A percentile compares a stretch with the other conserved stretches of the same genome.
These are phyloP conservation scores for Meteorus sp. DNA, from an alignment of 1,140 invertebrate species.

Conservation along the genomic window DNA sequence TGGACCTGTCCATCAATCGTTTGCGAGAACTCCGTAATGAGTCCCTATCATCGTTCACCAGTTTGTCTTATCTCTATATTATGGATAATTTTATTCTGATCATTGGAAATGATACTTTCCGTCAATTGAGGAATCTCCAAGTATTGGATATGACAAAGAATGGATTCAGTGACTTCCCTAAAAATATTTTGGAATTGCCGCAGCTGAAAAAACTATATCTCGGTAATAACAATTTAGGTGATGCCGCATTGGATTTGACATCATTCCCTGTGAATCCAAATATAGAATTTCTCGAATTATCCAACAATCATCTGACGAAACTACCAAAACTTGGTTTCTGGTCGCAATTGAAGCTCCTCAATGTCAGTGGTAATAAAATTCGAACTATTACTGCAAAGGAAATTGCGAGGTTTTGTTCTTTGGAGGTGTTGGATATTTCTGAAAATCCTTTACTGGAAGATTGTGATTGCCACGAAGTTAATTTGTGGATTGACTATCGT, in stretches of 20 bases:
- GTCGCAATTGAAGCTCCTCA: constrained; percentile 41
- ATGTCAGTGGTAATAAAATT: constrained; percentile 52
- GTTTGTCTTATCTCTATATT: constrained; percentile 48
- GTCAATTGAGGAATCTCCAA: constrained; percentile 42
- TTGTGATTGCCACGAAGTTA: constrained; percentile 46
- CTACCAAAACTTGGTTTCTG: constrained; percentile 37
- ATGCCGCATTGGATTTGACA: constrained; percentile 32
- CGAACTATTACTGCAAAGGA: constrained; percentile 40
- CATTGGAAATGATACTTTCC: constrained; percentile 48
- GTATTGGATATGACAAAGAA: constrained; percentile 46
- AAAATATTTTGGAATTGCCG: constrained; percentile 39
- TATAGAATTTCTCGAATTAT: constrained; percentile 35
- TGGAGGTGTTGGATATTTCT: constrained; percentile 41
- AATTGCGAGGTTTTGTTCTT: constrained; percentile 44
- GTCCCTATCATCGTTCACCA: constrained; percentile 44
- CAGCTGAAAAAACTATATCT: constrained; percentile 42
- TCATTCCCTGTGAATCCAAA: constrained; percentile 31
- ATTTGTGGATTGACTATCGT: constrained; percentile 36
- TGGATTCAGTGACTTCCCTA: constrained; percentile 38
- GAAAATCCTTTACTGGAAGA: constrained; percentile 38
- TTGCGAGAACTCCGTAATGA: constrained; percentile 46
- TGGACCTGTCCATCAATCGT: constrained; percentile 47
- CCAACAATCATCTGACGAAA: constrained; percentile 38
- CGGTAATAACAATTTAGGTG: constrained; percentile 36
- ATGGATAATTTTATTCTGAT: constrained; percentile 49